Percentiles rank a stretch among this genome's conserved stretches.
Conservation (phyloP, 2,113 vertebrate genomes). For the Prinia subflava region DNA sequence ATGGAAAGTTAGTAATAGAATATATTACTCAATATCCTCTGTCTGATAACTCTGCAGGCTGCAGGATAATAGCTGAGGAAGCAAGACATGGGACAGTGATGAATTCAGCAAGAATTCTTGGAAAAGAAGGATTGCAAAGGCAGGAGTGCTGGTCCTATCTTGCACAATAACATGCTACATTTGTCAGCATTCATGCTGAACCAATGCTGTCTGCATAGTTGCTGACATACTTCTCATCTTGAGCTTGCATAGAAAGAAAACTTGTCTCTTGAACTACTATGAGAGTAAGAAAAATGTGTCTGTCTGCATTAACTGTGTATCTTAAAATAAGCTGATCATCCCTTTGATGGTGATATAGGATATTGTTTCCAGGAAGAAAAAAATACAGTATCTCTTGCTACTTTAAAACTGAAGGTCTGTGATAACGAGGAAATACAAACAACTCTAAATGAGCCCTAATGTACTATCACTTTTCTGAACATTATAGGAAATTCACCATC, state of each 20-base stretch:
- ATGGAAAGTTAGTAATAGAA: neutral
- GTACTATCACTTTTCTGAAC: neutral
- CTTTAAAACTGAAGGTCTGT: neutral
- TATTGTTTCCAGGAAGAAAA: neutral
- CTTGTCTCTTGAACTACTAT: neutral
- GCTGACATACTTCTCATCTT: neutral
- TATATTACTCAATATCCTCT: neutral
- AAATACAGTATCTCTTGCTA: neutral
- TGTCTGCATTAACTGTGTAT: neutral
- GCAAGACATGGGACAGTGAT: neutral
- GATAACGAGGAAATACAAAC: neutral
- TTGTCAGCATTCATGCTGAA: neutral
- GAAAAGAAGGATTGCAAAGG: neutral
- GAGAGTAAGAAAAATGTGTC: neutral
- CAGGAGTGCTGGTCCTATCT: neutral
- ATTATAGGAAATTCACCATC: neutral
- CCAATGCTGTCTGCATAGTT: neutral
- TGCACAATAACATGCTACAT: accelerated
- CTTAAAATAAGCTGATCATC: neutral
- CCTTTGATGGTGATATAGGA: neutral
- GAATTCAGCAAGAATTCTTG: neutral
- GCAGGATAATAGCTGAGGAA: neutral
- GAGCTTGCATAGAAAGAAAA: neutral
- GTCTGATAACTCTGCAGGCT: neutral
- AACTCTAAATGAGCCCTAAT: neutral